A percentile compares a stretch with the other conserved stretches of the same genome.
Conservation (phyloP, 2,888 invertebrate genomes). For the Archips crataeganus region DNA sequence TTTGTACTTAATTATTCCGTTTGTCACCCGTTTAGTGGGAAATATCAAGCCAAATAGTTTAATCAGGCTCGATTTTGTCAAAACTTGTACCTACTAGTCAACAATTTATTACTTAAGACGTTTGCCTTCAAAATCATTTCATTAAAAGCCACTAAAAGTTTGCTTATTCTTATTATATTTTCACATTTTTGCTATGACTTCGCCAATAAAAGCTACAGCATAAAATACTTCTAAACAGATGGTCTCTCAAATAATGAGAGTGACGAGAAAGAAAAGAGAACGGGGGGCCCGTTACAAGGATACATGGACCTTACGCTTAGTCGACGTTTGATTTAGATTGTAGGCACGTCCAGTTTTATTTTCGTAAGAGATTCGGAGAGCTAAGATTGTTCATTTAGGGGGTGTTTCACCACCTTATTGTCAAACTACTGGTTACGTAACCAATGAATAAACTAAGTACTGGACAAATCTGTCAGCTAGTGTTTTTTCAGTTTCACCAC, state of each 20-base stretch:
- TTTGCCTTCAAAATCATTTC: background rate
- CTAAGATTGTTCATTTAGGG: constrained; percentile 10
- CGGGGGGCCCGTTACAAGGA: background rate
- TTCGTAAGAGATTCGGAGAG: background rate
- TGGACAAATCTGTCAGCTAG: too few relatives aligned
- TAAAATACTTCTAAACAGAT: constrained; percentile 7
- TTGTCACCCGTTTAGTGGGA: too few relatives aligned
- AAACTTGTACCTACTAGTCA: too few relatives aligned
- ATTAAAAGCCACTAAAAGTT: constrained; percentile 16
- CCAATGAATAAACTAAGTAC: too few relatives aligned
- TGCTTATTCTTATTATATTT: background rate
- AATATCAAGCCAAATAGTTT: too few relatives aligned
- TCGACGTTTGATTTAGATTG: constrained; percentile 4
- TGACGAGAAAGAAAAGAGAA: too few relatives aligned
- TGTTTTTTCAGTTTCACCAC: too few relatives aligned
- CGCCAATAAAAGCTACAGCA: background rate
- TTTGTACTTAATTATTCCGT: too few relatives aligned
- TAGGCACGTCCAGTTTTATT: background rate
- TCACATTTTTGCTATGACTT: constrained; percentile 4
- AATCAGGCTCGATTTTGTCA: too few relatives aligned
- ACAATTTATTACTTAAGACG: too few relatives aligned
- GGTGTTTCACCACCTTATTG: too few relatives aligned
- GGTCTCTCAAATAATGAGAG: constrained; percentile 7
- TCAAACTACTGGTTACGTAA: too few relatives aligned
- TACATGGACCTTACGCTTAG: background rate